Evolutionary conservation across 2,113 vertebrate species (phyloP), one percentile per base, ranked within the genome.

Genomic region (Gallinago media): DNA sequence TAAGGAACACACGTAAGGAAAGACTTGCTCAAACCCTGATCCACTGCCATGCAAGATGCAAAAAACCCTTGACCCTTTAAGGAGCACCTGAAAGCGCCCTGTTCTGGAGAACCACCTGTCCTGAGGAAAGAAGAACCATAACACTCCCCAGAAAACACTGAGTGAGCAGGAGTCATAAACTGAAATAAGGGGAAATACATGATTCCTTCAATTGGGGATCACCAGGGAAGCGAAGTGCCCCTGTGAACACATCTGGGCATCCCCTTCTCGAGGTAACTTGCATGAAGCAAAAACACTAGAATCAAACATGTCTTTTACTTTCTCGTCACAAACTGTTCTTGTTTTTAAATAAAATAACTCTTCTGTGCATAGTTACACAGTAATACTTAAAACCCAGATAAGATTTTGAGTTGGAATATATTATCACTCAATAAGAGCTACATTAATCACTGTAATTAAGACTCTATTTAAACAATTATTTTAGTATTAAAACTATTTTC

Each of bases 391-490:
- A 67, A 75, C 9, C n/a, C 70, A 84, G 80, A 46, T 49, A 73
- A 75, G 89, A 85, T 73, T 92, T 52, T 66, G 58, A 94, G 52
- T 58, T 47, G 34, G 49, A 94, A 54, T 76, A 66, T 36, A 78
- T 88, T 94, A 85, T 58, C 85, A 79, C 73, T 68, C 82, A 89
- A 6, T 94, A 91, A 97, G 65, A 94, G 76, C 76, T 81, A 89
- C 66, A 77, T 46, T 97, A 97, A 96, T 85, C 86, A 61, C 58
- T 58, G 58, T 68, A 92, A 96, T 93, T 94, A 95, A 96, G 49
- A 34, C 44, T 59, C 55, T 86, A 94, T 65, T 96, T 88, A 96
- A 97, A 89, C 84, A 85, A 94, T 91, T 96, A 96, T 89, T 95
- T 96, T 80, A 27, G 63, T 92, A 91, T 92, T 96, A 96, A 94